A percentile compares a stretch with the other conserved stretches of the same genome.
Conservation (phyloP, 1,140 invertebrate species). For the Hylaeus anthracinus region DNA sequence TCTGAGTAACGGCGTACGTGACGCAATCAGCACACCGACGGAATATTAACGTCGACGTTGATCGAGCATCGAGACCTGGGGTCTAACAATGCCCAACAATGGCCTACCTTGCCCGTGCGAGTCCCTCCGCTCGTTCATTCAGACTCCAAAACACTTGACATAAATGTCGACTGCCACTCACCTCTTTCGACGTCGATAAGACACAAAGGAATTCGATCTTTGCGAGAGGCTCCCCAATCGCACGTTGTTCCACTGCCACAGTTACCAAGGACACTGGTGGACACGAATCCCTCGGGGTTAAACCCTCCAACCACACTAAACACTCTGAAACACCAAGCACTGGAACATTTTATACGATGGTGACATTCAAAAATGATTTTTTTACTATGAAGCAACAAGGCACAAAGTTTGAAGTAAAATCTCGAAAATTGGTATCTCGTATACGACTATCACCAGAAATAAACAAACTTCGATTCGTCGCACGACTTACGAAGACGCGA, state of each 20-base stretch:
- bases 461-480: no score
- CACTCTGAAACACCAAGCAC: no score
- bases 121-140: conserved; percentile 12
- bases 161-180: conserved; percentile 41
- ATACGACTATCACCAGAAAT: no score
- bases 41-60: conserved; percentile 1
- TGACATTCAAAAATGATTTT: no score
- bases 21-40: not conserved
- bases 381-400: no score
- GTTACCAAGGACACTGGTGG: conserved; percentile 35
- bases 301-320: no score
- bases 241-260: conserved; percentile 45
- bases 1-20: not conserved
- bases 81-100: not conserved
- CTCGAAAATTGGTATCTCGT: no score
- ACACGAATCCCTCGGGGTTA: no score
- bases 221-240: conserved; percentile 19
- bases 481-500: no score
- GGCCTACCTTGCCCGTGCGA: not conserved
- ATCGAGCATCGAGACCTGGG: not conserved
- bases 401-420: no score
- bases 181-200: not conserved
- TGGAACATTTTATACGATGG: no score
- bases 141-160: conserved; percentile 31
- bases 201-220: not conserved